Percentiles rank a stretch among this genome's conserved stretches.
Conservation (phyloP, 2,797 vertebrate genomes). For the Myotis vivesi region DNA sequence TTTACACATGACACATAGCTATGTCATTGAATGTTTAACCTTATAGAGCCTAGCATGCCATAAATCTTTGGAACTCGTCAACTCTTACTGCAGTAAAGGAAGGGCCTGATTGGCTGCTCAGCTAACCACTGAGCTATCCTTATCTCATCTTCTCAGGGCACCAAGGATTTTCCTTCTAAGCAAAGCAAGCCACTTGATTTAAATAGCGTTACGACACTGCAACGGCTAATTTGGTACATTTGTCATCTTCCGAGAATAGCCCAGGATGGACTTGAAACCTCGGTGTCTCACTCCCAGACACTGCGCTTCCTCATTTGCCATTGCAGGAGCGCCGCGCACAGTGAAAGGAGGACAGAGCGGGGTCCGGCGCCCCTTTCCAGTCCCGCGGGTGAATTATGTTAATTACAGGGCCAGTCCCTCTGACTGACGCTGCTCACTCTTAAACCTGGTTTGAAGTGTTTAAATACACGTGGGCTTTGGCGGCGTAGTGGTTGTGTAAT, state of each 20-base stretch:
- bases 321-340: neutral
- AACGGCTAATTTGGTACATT: constrained; percentile 69
- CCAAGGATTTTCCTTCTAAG: constrained; percentile 53
- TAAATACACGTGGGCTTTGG: constrained; percentile 53
- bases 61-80: neutral
- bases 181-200: constrained; percentile 59
- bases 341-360: constrained; percentile 16
- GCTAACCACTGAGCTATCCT: neutral
- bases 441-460: constrained; percentile 59
- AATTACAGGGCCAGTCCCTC: constrained; percentile 23
- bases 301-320: constrained; percentile 56
- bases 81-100: neutral
- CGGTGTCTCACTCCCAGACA: constrained; percentile 62
- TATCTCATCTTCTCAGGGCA: constrained; percentile 15
- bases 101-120: neutral
- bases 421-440: constrained; percentile 58
- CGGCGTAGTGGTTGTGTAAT: constrained; percentile 64
- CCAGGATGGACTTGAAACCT: constrained; percentile 60
- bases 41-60: neutral
- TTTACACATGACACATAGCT: neutral
- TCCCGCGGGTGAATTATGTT: constrained; percentile 16
- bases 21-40: constrained; percentile 21
- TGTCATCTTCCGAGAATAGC: constrained; percentile 74
- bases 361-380: neutral
- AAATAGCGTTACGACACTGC: constrained; percentile 49